phyloP scores from a whole-genome alignment of 1,140 invertebrate species.

The Ceratosolen fusciceps region DNA sequence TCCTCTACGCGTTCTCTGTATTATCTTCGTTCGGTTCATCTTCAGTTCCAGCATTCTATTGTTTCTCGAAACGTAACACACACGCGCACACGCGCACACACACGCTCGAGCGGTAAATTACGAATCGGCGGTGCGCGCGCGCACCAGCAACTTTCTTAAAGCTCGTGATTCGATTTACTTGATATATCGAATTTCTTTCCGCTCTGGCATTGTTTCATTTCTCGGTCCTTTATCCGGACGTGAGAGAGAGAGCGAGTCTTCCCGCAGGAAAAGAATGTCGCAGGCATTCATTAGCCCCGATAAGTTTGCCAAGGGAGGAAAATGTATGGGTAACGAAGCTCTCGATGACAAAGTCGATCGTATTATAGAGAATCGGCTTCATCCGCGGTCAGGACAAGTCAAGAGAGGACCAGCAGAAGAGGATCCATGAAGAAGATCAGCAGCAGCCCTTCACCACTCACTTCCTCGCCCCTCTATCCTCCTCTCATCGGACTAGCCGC shows the following conservation, averaged over 20 bases:
- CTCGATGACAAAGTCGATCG: constrained; percentile 12
- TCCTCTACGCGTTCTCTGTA: background rate
- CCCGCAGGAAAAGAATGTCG: background rate
- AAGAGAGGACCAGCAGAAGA: background rate
- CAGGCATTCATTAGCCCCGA: constrained; percentile 32
- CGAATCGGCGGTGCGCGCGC: background rate
- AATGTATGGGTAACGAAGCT: background rate
- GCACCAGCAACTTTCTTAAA: background rate
- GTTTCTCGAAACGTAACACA: too few relatives aligned
- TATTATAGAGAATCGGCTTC: constrained; percentile 12
- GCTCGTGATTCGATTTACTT: background rate
- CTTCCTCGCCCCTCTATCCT: constrained; percentile 16
- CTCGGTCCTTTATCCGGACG: background rate
- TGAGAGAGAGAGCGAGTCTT: too few relatives aligned
- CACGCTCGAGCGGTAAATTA: background rate
- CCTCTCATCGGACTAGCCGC: background rate
- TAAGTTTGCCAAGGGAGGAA: constrained; percentile 16
- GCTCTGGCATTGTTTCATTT: background rate
- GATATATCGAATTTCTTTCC: constrained; percentile 24
- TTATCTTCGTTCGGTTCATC: constrained; percentile 28
- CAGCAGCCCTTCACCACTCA: constrained; percentile 24
- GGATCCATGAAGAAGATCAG: background rate
- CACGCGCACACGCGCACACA: too few relatives aligned
- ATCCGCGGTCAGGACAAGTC: background rate
- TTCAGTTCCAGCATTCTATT: background rate